phyloP scores from a whole-genome alignment of 2,113 vertebrate genomes.

The Heloderma charlesbogerti region DNA sequence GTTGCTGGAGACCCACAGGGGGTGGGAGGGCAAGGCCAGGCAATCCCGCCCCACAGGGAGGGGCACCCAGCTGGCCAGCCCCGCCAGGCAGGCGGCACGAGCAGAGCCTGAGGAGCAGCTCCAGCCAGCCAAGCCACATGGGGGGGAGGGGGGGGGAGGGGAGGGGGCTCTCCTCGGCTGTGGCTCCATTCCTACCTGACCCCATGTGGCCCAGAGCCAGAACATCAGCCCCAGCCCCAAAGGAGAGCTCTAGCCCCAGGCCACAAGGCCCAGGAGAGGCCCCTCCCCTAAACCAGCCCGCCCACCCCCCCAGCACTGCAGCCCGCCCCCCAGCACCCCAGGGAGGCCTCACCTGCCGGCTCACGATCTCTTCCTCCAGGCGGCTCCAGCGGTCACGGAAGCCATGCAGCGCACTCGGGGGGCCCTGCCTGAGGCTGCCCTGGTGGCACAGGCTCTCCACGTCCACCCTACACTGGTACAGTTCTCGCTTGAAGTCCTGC shows the following conservation, averaged over 20 bases:
- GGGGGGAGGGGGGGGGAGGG: no score
- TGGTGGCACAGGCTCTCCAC: slow-evolving; percentile 87
- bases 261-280: background rate
- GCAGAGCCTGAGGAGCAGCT: background rate
- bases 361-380: slow-evolving; percentile 85
- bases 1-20: background rate
- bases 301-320: background rate
- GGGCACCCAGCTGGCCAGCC: background rate
- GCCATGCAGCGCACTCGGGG: slow-evolving; percentile 69
- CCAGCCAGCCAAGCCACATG: background rate
- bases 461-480: slow-evolving; percentile 90
- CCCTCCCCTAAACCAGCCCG: background rate
- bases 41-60: background rate
- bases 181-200: no score
- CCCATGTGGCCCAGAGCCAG: accelerated
- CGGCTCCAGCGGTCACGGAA: slow-evolving; percentile 87
- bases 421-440: slow-evolving; percentile 65
- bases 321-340: background rate
- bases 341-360: slow-evolving; percentile 79
- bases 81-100: background rate
- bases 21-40: background rate
- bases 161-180: no score
- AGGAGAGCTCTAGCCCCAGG: no score
- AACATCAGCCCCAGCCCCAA: no score
- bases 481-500: slow-evolving; percentile 88